A percentile compares a stretch with the other conserved stretches of the same genome.
Evolutionary conservation across 2,797 vertebrate genomes (phyloP).

Genomic region (Capromys pilorides): DNA sequence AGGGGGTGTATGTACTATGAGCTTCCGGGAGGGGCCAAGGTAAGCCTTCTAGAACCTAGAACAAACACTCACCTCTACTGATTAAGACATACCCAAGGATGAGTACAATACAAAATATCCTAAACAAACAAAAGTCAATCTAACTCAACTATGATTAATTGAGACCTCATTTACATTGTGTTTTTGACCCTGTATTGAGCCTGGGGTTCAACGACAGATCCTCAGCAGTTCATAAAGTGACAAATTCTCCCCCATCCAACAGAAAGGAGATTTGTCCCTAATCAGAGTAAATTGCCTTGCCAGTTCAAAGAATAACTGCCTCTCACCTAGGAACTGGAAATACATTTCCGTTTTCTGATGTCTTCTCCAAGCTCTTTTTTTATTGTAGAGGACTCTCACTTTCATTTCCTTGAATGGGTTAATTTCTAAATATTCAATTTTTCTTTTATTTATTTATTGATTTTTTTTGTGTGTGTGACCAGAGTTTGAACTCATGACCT

Average conservation of each 20-base stretch:
- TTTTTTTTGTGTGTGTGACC: no score
- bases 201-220: neutral
- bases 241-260: neutral
- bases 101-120: neutral
- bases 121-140: neutral
- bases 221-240: neutral
- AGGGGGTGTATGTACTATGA: neutral
- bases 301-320: neutral
- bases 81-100: neutral
- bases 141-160: neutral
- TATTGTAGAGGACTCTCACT: neutral
- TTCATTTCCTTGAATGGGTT: neutral
- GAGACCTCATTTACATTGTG: neutral
- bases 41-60: neutral
- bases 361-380: no score
- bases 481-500: no score
- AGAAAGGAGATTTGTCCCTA: neutral
- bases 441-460: no score
- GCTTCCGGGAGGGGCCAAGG: neutral
- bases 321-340: neutral
- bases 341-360: no score
- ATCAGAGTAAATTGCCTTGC: neutral
- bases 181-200: neutral
- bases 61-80: neutral
- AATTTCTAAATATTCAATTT: neutral